Percentiles rank a stretch among this genome's conserved stretches.
phyloP scores from a whole-genome alignment of 2,113 vertebrate genomes.

The Lycocorax pyrrhopterus region DNA sequence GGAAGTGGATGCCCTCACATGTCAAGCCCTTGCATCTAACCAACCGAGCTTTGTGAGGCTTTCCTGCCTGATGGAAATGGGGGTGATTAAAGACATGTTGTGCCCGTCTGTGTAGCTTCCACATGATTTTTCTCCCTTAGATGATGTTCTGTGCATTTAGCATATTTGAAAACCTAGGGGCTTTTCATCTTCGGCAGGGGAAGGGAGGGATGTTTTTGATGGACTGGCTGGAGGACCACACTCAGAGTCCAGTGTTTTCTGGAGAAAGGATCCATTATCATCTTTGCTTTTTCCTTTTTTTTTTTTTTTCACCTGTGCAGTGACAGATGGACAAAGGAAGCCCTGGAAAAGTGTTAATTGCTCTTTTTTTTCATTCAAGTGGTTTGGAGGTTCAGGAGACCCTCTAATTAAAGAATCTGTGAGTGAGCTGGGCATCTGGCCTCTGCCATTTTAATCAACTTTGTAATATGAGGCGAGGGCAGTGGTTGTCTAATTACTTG shows the following conservation, averaged over 20 bases:
- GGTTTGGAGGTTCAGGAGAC: slow-evolving; percentile 76
- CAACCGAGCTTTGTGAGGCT: not conserved
- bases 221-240: slow-evolving; percentile 34
- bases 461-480: slow-evolving; percentile 57
- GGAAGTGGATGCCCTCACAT: slow-evolving; percentile 31
- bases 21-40: slow-evolving; percentile 48
- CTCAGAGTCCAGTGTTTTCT: slow-evolving; percentile 57
- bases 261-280: slow-evolving; percentile 43
- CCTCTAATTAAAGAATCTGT: slow-evolving; percentile 82
- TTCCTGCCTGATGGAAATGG: slow-evolving; percentile 30
- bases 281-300: not conserved
- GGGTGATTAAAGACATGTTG: slow-evolving; percentile 64
- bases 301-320: slow-evolving; percentile 68
- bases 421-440: slow-evolving; percentile 79
- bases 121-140: slow-evolving; percentile 32
- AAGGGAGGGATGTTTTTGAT: slow-evolving; percentile 2
- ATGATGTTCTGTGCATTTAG: slow-evolving; percentile 7
- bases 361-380: slow-evolving; percentile 71
- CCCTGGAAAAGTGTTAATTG: slow-evolving; percentile 77
- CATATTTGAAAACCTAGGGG: slow-evolving; percentile 56
- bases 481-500: slow-evolving; percentile 52
- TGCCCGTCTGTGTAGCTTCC: slow-evolving; percentile 28
- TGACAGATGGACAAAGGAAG: slow-evolving; percentile 75
- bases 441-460: slow-evolving; percentile 74
- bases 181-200: not conserved